Evolutionary conservation across 2,888 invertebrate genomes (phyloP), one percentile per base, ranked within the genome.

Genomic region (Parnassius apollo): DNA sequence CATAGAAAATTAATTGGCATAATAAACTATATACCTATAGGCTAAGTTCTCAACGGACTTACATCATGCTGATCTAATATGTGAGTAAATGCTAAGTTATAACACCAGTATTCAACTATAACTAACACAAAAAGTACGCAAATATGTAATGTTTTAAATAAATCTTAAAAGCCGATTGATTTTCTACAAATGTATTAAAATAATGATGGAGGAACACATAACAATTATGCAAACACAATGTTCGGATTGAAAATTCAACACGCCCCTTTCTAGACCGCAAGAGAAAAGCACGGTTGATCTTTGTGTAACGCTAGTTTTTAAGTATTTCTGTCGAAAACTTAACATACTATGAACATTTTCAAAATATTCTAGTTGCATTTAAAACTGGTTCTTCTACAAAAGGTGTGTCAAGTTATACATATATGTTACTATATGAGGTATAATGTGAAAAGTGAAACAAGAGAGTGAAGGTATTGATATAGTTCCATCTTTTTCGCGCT

Each of bases 211-310:
- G n/a, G 4, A 55, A 45, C 10, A 44, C 18, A 8, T 9, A 56
- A 44, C 10, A 46, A n/a, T 11, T 46, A 22, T 9, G 18, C 49
- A 57, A 57, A 48, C 35, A 49, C n/a, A 35, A 49, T 52, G n/a
- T 58, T 44, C 25, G 42, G 48, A 11, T 11, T 10, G 35, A 22
- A 18, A 10, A 68, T 64, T 68, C 69, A 66, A 66, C 70, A 54
- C 57, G 65, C 58, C 44, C 64, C 67, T 70, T 73, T 69, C 69
- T 57, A 57, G 60, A 18, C 54, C 55, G 42, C 25, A 44, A 11
- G 55, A 55, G 67, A 72, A 71, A 72, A 71, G 65, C 57, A 63
- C 69, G 65, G 66, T 67, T 72, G 69, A 68, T 35, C 13, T 42
- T 51, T 51, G 18, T 10, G 13, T 42, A 35, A 35, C 4, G 35